Conservation (phyloP, 2,113 vertebrate species). For the Crypturellus undulatus region DNA sequence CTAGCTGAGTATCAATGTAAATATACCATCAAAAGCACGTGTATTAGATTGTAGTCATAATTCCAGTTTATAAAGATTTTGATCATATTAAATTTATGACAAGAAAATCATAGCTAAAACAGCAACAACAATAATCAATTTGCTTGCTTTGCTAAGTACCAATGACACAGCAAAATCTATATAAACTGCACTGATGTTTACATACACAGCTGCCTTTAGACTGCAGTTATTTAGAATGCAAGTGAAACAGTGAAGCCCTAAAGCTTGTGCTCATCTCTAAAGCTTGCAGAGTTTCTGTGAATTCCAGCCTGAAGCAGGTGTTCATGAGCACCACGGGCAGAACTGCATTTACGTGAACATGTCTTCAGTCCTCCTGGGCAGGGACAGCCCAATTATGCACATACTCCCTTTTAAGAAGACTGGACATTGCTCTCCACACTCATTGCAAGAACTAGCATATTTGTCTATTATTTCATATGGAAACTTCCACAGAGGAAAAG, state of each 20-base stretch:
- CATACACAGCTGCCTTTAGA: not conserved
- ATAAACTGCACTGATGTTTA: not conserved
- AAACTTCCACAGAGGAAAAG: not conserved
- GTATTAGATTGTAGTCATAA: not conserved
- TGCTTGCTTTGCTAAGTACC: not conserved
- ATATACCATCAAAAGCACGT: not conserved
- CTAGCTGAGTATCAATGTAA: not conserved
- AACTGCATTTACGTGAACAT: not conserved
- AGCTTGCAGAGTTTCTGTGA: not conserved
- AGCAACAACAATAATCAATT: not conserved
- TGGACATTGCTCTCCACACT: fast-evolving
- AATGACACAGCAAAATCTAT: not conserved
- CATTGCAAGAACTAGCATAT: not conserved
- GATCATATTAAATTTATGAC: not conserved
- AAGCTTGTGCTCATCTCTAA: not conserved
- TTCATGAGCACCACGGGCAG: not conserved
- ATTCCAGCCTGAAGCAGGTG: not conserved
- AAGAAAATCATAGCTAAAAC: not conserved
- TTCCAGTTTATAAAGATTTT: not conserved
- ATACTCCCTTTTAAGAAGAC: not conserved
- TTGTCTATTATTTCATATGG: not conserved
- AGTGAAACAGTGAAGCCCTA: not conserved
- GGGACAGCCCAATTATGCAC: not conserved
- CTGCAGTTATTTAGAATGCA: not conserved
- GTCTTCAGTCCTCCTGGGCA: not conserved